Evolutionary conservation across 37 sponge, comb jelly and placozoan species (phyloP), one percentile per base, ranked within the genome.

Genomic region (Spongia lamella): DNA sequence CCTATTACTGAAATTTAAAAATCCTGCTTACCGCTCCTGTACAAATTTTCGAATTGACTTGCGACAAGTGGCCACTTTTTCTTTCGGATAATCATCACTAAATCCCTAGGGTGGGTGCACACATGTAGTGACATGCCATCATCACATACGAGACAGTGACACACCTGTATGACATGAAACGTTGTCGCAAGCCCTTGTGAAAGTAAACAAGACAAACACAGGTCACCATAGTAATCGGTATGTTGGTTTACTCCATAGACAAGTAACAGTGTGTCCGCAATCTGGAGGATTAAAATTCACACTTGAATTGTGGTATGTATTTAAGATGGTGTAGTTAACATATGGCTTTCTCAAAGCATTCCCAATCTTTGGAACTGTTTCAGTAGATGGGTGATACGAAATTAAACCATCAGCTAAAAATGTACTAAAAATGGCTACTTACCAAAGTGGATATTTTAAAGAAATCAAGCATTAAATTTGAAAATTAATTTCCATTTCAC

Each of bases 101-200:
- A 39, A 43, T 50, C 70, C 66, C 26, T 19, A 27, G 16, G 2
- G 24, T 47, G 5, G 36, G 25, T 17, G 50, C 7, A 5, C n/a
- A n/a, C n/a, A n/a, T 21, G 19, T 22, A 68, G 58, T 15, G 3
- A 56, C 9, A 31, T 35, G 9, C 79, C 60, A 58, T 29, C 21
- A 25, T 7, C 17, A 17, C 60, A 58, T 17, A 58, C 26, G 26
- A 58, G 60, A 29, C 60, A 58, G 60, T 27, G 60, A 22, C 11
- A 66, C 37, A 77, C 88, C 87, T 66, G 62, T 43, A 75, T 64
- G 0, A 72, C 63, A 66, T 87, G 88, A 27, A 58, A 24, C 20
- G 85, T 82, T 1, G 88, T 31, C 3, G 94, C 84, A 7, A 94
- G 80, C 19, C 94, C 94, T 73, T 94, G 94, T 6, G 88, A 67